These are phyloP conservation scores for Premnoplex brunnescens DNA, from an alignment of 2,797 vertebrate species.

Conservation along the genomic window DNA sequence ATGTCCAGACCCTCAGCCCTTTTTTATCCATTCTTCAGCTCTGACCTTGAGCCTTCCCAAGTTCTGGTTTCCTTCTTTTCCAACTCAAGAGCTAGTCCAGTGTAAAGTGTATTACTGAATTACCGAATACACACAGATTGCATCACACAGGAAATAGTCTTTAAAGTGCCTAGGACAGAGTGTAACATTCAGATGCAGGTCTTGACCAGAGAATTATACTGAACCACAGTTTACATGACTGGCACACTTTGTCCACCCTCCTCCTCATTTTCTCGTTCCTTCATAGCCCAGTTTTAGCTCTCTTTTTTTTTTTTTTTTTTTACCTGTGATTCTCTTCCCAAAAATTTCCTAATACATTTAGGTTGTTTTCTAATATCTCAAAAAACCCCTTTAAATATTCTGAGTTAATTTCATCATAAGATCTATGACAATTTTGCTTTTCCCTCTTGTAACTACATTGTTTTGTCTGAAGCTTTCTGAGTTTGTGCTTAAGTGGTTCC, in stretches of 20 bases:
- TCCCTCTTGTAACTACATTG: not conserved
- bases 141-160: not conserved
- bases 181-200: not conserved
- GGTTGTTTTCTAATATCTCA: not conserved
- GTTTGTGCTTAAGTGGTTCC: not conserved
- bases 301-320: not conserved
- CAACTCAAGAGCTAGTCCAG: not conserved
- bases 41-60: not conserved
- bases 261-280: not conserved
- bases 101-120: not conserved
- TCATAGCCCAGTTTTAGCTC: not conserved
- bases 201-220: not conserved
- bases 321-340: not conserved
- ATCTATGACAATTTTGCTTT: not conserved
- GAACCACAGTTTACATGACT: not conserved
- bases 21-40: not conserved
- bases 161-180: not conserved
- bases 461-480: not conserved
- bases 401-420: not conserved
- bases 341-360: not conserved
- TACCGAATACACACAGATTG: not conserved
- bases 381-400: not conserved
- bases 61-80: not conserved
- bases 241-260: not conserved
- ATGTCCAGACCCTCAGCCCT: not conserved